Base-by-base conservation (phyloP, 2,888 invertebrate genomes). In the Sinhomidia bicolor region DNA sequence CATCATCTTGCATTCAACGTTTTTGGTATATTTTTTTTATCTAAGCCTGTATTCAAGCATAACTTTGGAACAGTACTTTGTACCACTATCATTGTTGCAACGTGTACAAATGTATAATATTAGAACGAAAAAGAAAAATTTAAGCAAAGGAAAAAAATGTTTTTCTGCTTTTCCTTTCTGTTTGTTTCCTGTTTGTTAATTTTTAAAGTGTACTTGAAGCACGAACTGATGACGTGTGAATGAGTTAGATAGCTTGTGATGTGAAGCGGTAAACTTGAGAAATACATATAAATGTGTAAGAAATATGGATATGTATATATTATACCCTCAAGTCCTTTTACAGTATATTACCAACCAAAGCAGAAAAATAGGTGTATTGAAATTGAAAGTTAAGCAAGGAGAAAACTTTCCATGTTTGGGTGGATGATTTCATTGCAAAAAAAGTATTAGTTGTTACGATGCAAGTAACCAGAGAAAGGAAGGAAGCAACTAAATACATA, bases 201-300 rank as follows among this genome's bases (percentile, higher is more conserved):
- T 26, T 26, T 26, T 14, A n/a, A 29, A 29, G 62, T 23, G 57
- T 51, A 20, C 4, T 57, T 20, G 23, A 57, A 57, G 26, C 62
- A 62, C 62, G 62, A 62, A 29, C 14, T 26, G 62, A 62, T 29
- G 26, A 29, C 62, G 29, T 62, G 62, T 57, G n/a, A n/a, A n/a
- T n/a, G n/a, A n/a, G n/a, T n/a, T n/a, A n/a, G n/a, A n/a, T n/a
- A n/a, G n/a, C n/a, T 10, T 51, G 51, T 60, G 23, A 60, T 10
- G 26, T 23, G 60, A 60, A 60, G 60, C 23, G 60, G 20, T 7
- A 60, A 23, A 60, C 20, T 62, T 29, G 20, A 29, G n/a, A 29
- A 12, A n/a, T n/a, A n/a, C n/a, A n/a, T 9, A 57, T 57, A 17
- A 17, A 7, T 17, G 57, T 20, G 1, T 17, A 57, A 17, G 10